Percentiles rank a stretch among this genome's conserved stretches.
Evolutionary conservation across 1,140 invertebrate genomes (phyloP).

Genomic region (Ceratitis capitata): DNA sequence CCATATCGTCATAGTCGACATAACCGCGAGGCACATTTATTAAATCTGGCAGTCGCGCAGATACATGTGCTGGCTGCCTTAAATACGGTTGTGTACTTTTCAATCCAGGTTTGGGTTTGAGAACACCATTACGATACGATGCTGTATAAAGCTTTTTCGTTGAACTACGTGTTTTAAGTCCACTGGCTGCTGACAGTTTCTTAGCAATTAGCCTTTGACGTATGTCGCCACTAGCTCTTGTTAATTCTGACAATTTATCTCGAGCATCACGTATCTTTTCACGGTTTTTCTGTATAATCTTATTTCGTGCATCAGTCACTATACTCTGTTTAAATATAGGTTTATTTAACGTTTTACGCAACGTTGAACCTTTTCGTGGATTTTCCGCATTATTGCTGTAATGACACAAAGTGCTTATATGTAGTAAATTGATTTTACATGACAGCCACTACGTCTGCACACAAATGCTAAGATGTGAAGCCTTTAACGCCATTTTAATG

Average conservation of each 20-base stretch:
- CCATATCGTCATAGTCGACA: constrained; percentile 62
- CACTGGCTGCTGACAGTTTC: background rate
- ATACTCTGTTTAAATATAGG: constrained; percentile 41
- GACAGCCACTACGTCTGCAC: background rate
- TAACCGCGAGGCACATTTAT: constrained; percentile 54
- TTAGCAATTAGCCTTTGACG: constrained; percentile 58
- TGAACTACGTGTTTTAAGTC: background rate
- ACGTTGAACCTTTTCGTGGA: background rate
- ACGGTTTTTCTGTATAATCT: constrained; percentile 76
- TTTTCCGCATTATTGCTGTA: constrained; percentile 31
- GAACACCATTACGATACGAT: constrained; percentile 65
- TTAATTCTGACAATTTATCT: constrained; percentile 75
- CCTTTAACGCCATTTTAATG: background rate
- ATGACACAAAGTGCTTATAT: background rate
- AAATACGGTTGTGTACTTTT: constrained; percentile 39
- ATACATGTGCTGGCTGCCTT: constrained; percentile 21
- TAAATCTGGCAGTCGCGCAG: constrained; percentile 4
- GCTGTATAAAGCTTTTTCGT: constrained; percentile 11
- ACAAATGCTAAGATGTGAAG: background rate
- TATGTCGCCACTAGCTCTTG: constrained; percentile 72
- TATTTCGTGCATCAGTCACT: constrained; percentile 73
- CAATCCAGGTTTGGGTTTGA: background rate
- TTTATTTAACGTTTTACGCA: constrained; percentile 40
- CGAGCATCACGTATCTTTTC: constrained; percentile 74
- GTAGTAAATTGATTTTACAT: background rate